Evolutionary conservation across 35 echinoderm and acorn worm genomes (phyloP).

Genomic region (Patiria miniata): DNA sequence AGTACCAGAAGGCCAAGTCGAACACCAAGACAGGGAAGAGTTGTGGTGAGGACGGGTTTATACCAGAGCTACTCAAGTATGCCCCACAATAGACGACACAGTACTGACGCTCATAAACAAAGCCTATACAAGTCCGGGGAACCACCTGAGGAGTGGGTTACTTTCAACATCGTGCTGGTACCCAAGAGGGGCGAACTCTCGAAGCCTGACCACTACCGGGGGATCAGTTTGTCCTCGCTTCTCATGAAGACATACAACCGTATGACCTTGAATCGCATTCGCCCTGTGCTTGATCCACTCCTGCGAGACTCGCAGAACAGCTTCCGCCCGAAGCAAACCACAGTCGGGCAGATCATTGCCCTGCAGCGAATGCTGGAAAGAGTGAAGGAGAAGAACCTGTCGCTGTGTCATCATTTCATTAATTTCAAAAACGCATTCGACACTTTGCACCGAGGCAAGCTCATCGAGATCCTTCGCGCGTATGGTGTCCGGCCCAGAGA

Average conservation of each 20-base stretch:
- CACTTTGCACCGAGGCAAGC: not conserved
- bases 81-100: not conserved
- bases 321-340: not conserved
- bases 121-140: not conserved
- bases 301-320: not conserved
- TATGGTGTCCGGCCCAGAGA: not conserved
- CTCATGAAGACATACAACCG: no score
- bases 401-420: no score
- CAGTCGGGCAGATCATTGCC: not conserved
- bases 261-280: not conserved
- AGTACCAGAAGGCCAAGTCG: not conserved
- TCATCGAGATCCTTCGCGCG: not conserved
- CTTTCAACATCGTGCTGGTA: not conserved
- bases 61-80: not conserved
- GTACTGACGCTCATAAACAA: not conserved
- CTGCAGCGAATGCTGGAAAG: not conserved
- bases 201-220: not conserved
- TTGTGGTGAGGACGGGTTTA: not conserved
- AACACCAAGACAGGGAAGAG: not conserved
- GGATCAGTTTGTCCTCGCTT: not conserved
- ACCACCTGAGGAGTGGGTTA: not conserved
- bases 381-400: not conserved
- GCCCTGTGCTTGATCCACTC: no score
- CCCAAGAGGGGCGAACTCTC: not conserved
- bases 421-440: no score